Evolutionary conservation across 2,888 invertebrate species (phyloP).

Genomic region (Saturnia pavonia): DNA sequence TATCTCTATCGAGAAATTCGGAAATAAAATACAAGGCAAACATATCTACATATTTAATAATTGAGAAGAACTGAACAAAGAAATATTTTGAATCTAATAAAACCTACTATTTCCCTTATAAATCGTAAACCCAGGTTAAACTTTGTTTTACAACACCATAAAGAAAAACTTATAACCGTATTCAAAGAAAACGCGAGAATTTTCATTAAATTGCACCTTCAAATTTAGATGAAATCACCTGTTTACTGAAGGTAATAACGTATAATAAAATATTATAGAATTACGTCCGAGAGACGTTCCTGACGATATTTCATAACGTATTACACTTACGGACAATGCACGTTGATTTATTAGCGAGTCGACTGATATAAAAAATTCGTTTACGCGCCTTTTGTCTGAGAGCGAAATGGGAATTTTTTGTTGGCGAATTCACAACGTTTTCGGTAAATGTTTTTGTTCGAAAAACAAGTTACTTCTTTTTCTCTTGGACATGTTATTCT

Average conservation of each 20-base stretch:
- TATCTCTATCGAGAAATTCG: no score
- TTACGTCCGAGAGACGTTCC: neutral
- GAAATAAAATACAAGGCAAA: no score
- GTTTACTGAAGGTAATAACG: neutral
- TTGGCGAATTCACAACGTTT: neutral
- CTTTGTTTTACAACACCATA: no score
- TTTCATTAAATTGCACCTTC: neutral
- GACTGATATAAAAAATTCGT: neutral
- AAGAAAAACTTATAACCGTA: no score
- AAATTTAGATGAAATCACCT: neutral
- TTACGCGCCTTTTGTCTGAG: constrained; percentile 1
- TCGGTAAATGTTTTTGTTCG: neutral
- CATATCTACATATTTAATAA: no score
- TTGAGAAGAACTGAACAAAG: no score
- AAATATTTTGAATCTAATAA: no score
- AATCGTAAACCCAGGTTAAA: no score
- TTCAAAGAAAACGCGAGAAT: neutral
- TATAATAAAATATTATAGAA: neutral
- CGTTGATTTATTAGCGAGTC: constrained; percentile 5
- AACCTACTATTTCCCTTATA: no score
- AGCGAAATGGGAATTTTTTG: neutral
- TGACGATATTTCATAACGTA: neutral
- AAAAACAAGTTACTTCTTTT: constrained; percentile 5
- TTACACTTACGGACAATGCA: constrained; percentile 9
- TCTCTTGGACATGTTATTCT: neutral